Base-by-base conservation (phyloP, 1,140 invertebrate species). In the Drosophila kohkoa region DNA sequence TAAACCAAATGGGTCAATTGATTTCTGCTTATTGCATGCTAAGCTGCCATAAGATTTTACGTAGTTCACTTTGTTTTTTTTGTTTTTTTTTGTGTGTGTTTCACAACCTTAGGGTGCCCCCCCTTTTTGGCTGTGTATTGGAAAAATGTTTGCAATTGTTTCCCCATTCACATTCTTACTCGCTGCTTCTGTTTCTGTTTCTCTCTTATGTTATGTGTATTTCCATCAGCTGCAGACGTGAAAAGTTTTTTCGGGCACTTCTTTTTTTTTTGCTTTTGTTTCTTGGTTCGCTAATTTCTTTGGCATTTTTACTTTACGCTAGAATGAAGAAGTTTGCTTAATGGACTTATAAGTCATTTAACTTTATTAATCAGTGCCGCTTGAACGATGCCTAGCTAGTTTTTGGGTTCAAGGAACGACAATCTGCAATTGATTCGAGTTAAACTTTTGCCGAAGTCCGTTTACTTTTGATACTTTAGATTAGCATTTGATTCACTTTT, bases 1-100 rank as follows among this genome's bases (percentile, higher is more conserved):
- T 86, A 81, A 81, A 81, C 71, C 82, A 86, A 86, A 81, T 86
- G 82, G 82, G 82, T 86, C 82, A 86, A 86, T 86, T 86, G 79
- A 85, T 86, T 86, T 81, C 75, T 81, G 78, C 82, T 86, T 83
- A 83, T 83, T 86, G 78, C 82, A 86, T 86, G 82, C 72, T 79
- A 79, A 81, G 82, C 77, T 78, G 62, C 81, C 77, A 85, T 80
- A 76, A 80, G 69, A 85, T 77, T 85, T 85, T 67, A 83, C 60
- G 67, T 72, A 76, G 68, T 72, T 54, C 68, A 30, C 48, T 46
- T 62, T 28, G 8, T 43, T 63, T 65, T 46, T 65, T 15, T 54
- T 54, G 16, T 5, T 32, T 38, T 38, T 8, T 43, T 43, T 2
- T 10, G 8, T 20, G 32, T 35, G 32, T 6, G 5, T 10, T 10